These are phyloP conservation scores for Spondyliosoma cantharus DNA, from an alignment of 2,797 vertebrate genomes.

Conservation along the genomic window DNA sequence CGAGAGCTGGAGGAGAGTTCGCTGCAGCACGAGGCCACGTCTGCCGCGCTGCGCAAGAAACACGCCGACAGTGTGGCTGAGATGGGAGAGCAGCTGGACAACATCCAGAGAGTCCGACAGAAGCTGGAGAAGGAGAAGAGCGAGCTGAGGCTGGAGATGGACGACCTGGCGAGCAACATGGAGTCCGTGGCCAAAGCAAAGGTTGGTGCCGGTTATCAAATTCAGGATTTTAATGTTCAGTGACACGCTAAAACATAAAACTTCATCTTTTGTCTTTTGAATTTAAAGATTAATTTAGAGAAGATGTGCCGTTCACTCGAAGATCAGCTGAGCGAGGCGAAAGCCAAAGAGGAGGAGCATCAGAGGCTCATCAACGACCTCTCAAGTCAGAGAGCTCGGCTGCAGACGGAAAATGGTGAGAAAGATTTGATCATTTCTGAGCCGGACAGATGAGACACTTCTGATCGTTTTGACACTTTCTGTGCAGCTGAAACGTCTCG, in stretches of 20 bases:
- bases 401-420: conserved; percentile 84
- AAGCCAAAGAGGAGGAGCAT: conserved; percentile 87
- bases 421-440: conserved; percentile 15
- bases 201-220: conserved; percentile 71
- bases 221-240: background rate
- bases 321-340: conserved; percentile 88
- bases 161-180: conserved; percentile 83
- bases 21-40: conserved; percentile 85
- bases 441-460: rapidly evolving
- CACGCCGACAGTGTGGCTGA: conserved; percentile 84
- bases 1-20: conserved; percentile 86
- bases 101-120: conserved; percentile 87
- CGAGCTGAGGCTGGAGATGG: conserved; percentile 86
- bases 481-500: conserved; percentile 77
- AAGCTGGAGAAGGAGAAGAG: conserved; percentile 90
- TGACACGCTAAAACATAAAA: background rate
- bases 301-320: conserved; percentile 87
- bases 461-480: background rate
- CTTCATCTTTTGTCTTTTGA: background rate
- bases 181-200: conserved; percentile 86
- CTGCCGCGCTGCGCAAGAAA: conserved; percentile 83
- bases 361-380: conserved; percentile 82
- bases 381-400: conserved; percentile 79
- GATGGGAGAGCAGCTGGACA: conserved; percentile 87
- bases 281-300: conserved; percentile 84